phyloP scores from a whole-genome alignment of 2,797 vertebrate species.

The Apogon hyalosoma region DNA sequence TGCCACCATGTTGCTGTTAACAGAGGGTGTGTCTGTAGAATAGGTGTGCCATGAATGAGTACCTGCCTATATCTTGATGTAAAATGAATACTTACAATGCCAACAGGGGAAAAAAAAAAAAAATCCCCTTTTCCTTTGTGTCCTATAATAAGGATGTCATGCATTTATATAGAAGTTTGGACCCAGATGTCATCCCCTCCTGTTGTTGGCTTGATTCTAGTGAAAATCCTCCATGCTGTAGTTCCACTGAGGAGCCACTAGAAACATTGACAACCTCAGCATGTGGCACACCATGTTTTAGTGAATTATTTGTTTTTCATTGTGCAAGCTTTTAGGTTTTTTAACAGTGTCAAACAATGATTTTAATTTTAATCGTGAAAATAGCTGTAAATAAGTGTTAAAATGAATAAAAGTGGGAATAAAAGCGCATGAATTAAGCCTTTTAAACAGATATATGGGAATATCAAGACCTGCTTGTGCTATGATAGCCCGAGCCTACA shows the following conservation, averaged over 20 bases:
- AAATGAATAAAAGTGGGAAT: rapidly evolving
- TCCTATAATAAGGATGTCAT: too few species aligned
- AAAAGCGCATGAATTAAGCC: not conserved
- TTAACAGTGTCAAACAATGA: not conserved
- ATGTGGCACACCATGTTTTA: conserved; percentile 65
- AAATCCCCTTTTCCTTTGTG: too few species aligned
- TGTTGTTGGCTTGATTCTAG: not conserved
- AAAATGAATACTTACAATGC: not conserved
- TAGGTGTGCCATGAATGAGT: conserved; percentile 60
- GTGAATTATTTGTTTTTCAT: conserved; percentile 47
- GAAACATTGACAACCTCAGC: conserved; percentile 57
- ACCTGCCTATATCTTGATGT: conserved; percentile 14
- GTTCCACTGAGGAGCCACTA: conserved; percentile 59
- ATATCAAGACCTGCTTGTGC: conserved; percentile 36
- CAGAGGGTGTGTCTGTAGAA: conserved; percentile 67
- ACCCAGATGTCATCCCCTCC: too few species aligned
- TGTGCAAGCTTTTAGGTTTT: conserved; percentile 28
- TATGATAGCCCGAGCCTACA: conserved; percentile 19
- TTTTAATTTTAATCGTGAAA: too few species aligned
- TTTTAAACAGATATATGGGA: conserved; percentile 13
- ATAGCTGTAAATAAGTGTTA: rapidly evolving
- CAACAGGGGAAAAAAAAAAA: not conserved
- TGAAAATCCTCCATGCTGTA: conserved; percentile 37
- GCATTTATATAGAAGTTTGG: too few species aligned
- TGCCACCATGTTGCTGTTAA: conserved; percentile 24